Base-by-base conservation (phyloP, 2,888 invertebrate genomes). In the Caenorhabditis sinica region DNA sequence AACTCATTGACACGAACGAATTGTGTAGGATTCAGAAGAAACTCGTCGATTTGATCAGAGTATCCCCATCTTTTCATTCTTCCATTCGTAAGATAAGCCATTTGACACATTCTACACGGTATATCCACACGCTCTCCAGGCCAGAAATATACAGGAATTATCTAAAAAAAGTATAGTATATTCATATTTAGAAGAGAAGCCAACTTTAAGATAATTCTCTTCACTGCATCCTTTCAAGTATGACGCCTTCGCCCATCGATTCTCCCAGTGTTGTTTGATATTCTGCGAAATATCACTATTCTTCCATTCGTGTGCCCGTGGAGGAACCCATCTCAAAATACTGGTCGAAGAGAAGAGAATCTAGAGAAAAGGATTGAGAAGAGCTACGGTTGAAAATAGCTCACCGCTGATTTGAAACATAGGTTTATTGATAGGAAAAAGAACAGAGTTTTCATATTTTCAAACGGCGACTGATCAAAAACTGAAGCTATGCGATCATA, bases 81-180 rank as follows among this genome's bases (percentile, higher is more conserved):
- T 30, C 90, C 90, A 68, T 90, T 90, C 63, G 79, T 86, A 20
- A 86, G 69, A 36, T 66, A 81, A 0, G 85, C 72, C 63, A 81
- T 61, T 36, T 83, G 69, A 61, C 90, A 89, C 82, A 88, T 82
- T 58, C 56, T 68, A 65, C 90, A 90, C 5, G 85, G 82, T 9
- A 90, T 68, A 82, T 89, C 89, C 1, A 90, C 85, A 13, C 87
- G 83, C 51, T 90, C 87, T 17, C 89, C 89, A 6, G 88, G 86
- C 88, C 88, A 89, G 58, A 82, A 90, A 61, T 89, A 90, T 6
- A 90, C 86, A 28, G 90, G 90, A 36, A 89, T 69, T 9, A 90
- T 82, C 79, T 87, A 51, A 20, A 87, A 65, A 30, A 28, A 28
- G 11, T 45, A 49, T 13, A 53, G 15, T 9, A 8, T n/a, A 9